phyloP scores from a whole-genome alignment of 2,113 vertebrate species.

The Osmerus mordax region DNA sequence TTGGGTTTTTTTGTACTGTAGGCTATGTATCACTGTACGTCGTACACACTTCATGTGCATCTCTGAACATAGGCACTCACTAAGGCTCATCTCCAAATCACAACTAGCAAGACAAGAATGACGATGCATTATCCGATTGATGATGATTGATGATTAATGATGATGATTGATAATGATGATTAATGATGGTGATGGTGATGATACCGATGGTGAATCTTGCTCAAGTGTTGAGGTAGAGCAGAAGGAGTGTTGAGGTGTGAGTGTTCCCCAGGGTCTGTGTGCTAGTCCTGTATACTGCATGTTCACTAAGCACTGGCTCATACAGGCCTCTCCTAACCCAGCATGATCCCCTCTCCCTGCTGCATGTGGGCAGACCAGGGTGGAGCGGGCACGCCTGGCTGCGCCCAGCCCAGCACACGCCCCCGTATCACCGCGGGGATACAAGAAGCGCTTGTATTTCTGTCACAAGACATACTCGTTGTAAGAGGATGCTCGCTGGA shows the following conservation, averaged over 20 bases:
- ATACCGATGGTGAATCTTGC: no score
- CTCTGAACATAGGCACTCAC: conserved; percentile 26
- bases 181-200: background rate
- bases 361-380: no score
- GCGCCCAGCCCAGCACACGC: no score
- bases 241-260: conserved; percentile 54
- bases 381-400: no score
- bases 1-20: conserved; percentile 43
- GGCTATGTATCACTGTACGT: conserved; percentile 34
- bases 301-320: conserved; percentile 46
- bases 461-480: background rate
- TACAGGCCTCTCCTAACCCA: conserved; percentile 48
- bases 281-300: conserved; percentile 60
- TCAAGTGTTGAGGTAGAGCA: conserved; percentile 3
- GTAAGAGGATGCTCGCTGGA: background rate
- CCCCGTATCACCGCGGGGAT: no score
- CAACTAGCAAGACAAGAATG: conserved; percentile 22
- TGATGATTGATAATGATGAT: no score
- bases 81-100: conserved; percentile 24
- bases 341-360: conserved; percentile 49
- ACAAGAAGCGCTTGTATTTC: background rate
- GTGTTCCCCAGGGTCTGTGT: conserved; percentile 22
- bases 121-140: background rate
- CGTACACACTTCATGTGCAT: conserved; percentile 21
- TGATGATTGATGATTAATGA: background rate